Conservation (phyloP, 2,888 invertebrate genomes). For the Drepana falcataria region DNA sequence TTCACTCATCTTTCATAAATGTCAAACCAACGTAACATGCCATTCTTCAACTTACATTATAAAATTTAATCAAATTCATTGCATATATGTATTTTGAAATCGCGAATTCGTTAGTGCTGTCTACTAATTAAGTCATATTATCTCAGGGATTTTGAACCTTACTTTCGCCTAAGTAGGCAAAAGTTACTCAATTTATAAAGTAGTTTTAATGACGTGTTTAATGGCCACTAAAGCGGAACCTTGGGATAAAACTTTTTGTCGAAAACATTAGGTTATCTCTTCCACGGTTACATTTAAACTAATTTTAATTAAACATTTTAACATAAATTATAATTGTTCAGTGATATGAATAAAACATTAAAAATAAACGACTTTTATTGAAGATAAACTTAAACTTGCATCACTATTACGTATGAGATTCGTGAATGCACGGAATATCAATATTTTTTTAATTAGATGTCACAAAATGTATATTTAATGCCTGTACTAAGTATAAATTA, state of each 20-base stretch:
- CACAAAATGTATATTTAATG: too few relatives aligned
- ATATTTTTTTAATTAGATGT: too few relatives aligned
- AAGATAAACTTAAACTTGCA: too few relatives aligned
- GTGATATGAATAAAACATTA: too few relatives aligned
- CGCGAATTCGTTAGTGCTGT: background rate
- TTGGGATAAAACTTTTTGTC: slow-evolving; percentile 13
- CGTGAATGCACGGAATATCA: too few relatives aligned
- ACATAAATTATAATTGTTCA: background rate
- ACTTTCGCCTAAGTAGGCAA: background rate
- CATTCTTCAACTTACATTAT: too few relatives aligned
- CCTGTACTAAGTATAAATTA: too few relatives aligned
- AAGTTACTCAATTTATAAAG: slow-evolving; percentile 13
- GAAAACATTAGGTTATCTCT: slow-evolving; percentile 5
- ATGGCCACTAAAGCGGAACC: slow-evolving; percentile 28
- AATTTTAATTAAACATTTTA: background rate
- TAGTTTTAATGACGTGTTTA: slow-evolving; percentile 36
- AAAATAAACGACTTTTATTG: too few relatives aligned
- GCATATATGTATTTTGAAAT: background rate
- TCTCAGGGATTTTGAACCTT: background rate
- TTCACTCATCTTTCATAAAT: too few relatives aligned
- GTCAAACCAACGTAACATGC: too few relatives aligned
- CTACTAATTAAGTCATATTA: too few relatives aligned
- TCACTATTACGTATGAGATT: too few relatives aligned
- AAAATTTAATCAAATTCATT: background rate
- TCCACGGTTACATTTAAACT: background rate